These are phyloP conservation scores for Petrolisthes cinctipes DNA, from an alignment of 2,888 invertebrate species.

Conservation along the genomic window DNA sequence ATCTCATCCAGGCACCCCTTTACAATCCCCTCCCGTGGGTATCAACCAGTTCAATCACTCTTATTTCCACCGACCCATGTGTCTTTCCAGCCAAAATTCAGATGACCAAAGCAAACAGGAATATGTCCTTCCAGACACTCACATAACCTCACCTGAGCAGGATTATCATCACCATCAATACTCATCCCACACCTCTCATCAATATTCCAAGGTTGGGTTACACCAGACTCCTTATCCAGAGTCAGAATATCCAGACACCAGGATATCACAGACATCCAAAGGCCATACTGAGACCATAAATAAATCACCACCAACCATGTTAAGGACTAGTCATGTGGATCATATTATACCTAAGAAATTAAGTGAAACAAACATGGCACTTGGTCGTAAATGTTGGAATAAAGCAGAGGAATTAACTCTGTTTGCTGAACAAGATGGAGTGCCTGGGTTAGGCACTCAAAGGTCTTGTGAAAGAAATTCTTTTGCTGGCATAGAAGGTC, in stretches of 20 bases:
- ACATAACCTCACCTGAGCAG: slow-evolving; percentile 33
- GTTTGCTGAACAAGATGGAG: slow-evolving; percentile 6
- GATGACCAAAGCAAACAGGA: slow-evolving; percentile 29
- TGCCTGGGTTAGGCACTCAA: not conserved
- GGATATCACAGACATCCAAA: not conserved
- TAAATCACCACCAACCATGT: slow-evolving; percentile 3
- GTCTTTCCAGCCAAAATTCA: slow-evolving; percentile 31
- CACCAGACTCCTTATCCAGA: not conserved
- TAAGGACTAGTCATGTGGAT: slow-evolving; percentile 4
- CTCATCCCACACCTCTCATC: too few relatives aligned
- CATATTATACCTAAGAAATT: not conserved
- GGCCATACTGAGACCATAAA: not conserved
- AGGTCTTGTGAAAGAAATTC: slow-evolving; percentile 38
- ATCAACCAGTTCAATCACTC: not conserved
- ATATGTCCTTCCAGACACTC: slow-evolving; percentile 47
- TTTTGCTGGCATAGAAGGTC: slow-evolving; percentile 36
- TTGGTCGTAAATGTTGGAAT: slow-evolving; percentile 35
- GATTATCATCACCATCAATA: too few relatives aligned
- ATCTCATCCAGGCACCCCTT: slow-evolving; percentile 43
- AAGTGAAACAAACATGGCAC: not conserved
- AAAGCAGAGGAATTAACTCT: slow-evolving; percentile 7
- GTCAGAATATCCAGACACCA: not conserved
- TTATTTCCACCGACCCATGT: slow-evolving; percentile 21
- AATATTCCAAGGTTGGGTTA: too few relatives aligned
- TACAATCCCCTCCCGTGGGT: slow-evolving; percentile 21